Conservation (phyloP, 2,888 invertebrate species). For the Oxycera nigricornis region DNA sequence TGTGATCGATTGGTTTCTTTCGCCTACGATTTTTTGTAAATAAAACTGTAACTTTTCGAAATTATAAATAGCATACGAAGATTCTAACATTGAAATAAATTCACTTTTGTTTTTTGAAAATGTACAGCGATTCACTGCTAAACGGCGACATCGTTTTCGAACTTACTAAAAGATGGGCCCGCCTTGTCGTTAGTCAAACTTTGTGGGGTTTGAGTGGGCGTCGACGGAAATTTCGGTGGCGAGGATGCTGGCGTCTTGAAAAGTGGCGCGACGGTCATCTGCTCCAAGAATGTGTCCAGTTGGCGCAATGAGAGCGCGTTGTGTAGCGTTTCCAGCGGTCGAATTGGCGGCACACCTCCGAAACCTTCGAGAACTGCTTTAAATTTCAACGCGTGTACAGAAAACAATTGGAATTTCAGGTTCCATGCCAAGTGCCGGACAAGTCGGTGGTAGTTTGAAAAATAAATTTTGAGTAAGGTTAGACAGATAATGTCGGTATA, state of each 20-base stretch:
- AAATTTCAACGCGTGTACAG: too few species aligned
- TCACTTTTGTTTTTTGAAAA: background rate
- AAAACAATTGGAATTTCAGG: too few species aligned
- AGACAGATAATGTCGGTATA: too few species aligned
- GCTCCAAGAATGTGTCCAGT: slow-evolving; percentile 87
- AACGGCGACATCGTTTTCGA: slow-evolving; percentile 39
- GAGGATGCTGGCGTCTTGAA: slow-evolving; percentile 77
- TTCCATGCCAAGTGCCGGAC: background rate
- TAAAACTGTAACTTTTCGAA: background rate
- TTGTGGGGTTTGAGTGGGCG: slow-evolving; percentile 55
- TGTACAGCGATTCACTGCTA: background rate
- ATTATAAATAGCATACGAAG: background rate
- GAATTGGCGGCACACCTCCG: slow-evolving; percentile 92
- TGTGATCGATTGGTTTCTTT: too few species aligned
- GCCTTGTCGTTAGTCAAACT: slow-evolving; percentile 52
- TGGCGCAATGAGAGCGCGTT: slow-evolving; percentile 93
- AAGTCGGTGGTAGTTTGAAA: background rate
- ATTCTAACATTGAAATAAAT: background rate
- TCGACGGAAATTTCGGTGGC: slow-evolving; percentile 70
- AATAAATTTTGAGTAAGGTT: too few species aligned
- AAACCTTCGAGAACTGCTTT: slow-evolving; percentile 79
- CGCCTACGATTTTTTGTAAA: background rate
- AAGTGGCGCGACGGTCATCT: slow-evolving; percentile 79
- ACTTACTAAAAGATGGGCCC: slow-evolving; percentile 47
- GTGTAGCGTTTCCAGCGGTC: slow-evolving; percentile 96